Evolutionary conservation across 2,888 invertebrate species (phyloP), one percentile per base, ranked within the genome.

Genomic region (Heteromyza rotundicornis): DNA sequence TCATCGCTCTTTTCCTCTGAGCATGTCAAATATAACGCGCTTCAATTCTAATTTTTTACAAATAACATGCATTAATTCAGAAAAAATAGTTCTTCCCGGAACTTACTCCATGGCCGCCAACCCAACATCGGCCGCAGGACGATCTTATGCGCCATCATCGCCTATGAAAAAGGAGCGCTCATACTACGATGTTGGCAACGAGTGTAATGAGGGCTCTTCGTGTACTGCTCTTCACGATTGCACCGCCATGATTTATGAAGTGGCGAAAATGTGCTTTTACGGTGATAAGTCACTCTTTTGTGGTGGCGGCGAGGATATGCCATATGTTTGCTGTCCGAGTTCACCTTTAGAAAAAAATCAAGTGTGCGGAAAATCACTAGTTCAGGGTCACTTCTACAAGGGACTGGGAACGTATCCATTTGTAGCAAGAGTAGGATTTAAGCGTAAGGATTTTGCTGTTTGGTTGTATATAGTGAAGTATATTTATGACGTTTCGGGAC

Each of bases 351-450:
- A 81, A 59, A 80, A 83, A 65, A 85, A 77, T 64, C 86, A 86
- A 66, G 83, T 86, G 49, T 90, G 90, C 65, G 90, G 90, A 0
- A 85, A 86, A 71, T 87, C 89, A 14, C 85, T 90, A 82, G 88
- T 90, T 2, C 87, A 87, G 65, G 90, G 89, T 0, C 85, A 86
- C 5, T 86, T 86, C 62, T 90, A 90, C 69, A 86, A 85, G 40
- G 89, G 89, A 1, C 80, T 92, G 7, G 92, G 92, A 1, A 87
- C 89, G 0, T 90, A 89, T 78, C 92, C 92, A 0, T 92, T 91
- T 87, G 88, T 90, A 0, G 92, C 88, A 0, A 85, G 92, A 71
- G 86, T 93, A 65, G 92, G 91, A 32, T 92, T 92, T 73, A 88
- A 88, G 73, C 88, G 92, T 92, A 81, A 86, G 87, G 82, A 24